Evolutionary conservation across 2,888 invertebrate species (phyloP).

Genomic region (Clitarchus hookeri): DNA sequence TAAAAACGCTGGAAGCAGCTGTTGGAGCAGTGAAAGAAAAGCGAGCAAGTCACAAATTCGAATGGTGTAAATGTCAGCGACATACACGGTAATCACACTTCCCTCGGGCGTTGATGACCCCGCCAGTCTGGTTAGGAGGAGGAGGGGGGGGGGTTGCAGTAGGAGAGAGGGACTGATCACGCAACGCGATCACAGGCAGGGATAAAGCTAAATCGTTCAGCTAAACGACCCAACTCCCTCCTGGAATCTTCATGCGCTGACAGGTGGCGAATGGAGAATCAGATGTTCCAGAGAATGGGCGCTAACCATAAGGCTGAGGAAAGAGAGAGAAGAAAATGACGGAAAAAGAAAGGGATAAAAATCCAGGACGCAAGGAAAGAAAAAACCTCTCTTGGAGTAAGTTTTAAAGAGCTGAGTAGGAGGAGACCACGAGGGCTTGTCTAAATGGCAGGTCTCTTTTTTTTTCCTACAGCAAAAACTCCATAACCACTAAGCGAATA

Average conservation of each 20-base stretch:
- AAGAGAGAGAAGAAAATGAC: not conserved
- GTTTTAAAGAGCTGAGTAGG: no score
- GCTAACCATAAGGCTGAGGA: not conserved
- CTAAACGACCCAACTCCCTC: not conserved
- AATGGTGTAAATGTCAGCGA: no score
- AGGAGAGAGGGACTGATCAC: not conserved
- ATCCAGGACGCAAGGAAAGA: no score
- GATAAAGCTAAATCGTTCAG: not conserved
- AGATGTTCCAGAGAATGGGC: not conserved
- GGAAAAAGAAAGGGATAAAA: no score
- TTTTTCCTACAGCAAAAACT: no score
- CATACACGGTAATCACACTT: no score
- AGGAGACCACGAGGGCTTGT: no score
- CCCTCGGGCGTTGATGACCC: not conserved
- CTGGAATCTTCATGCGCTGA: not conserved
- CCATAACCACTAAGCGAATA: no score
- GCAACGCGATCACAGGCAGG: not conserved
- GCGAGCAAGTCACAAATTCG: not conserved
- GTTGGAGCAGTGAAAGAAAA: not conserved
- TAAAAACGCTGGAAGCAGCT: not conserved
- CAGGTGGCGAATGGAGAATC: not conserved
- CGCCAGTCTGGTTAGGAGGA: not conserved
- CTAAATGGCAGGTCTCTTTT: no score
- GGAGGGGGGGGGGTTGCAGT: not conserved
- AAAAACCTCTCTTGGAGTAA: no score